Conservation (phyloP, 2,888 invertebrate genomes). For the Amblyjoppa fuscipennis region DNA sequence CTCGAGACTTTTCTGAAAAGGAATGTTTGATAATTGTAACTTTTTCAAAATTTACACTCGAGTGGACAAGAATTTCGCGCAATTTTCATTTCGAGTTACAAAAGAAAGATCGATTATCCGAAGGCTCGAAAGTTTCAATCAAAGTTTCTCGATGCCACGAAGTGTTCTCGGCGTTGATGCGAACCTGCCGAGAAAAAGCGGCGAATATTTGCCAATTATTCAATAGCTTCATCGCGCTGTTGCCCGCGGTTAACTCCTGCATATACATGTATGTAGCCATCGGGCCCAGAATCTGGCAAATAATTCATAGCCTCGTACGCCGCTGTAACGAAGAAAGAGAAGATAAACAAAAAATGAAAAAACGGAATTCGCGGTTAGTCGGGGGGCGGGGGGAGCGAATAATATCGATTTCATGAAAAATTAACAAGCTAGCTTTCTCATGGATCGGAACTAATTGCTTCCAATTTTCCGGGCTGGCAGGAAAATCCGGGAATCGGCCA, state of each 20-base stretch:
- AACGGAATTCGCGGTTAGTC: background rate
- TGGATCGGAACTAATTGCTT: slow-evolving; percentile 52
- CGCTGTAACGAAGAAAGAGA: background rate
- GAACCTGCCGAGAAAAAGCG: slow-evolving; percentile 2
- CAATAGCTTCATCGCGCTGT: slow-evolving; percentile 10
- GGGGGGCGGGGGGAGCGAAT: background rate
- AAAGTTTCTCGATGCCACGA: background rate
- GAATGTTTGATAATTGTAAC: too few species aligned
- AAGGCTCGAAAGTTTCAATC: background rate
- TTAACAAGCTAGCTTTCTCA: slow-evolving; percentile 42
- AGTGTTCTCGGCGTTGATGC: background rate
- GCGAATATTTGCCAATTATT: slow-evolving; percentile 20
- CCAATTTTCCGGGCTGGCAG: slow-evolving; percentile 37
- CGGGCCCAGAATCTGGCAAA: slow-evolving; percentile 2
- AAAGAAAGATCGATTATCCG: background rate
- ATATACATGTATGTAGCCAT: slow-evolving; percentile 1
- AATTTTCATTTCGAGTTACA: too few species aligned
- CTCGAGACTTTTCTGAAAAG: too few species aligned
- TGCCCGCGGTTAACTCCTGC: background rate
- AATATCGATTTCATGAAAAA: slow-evolving; percentile 52
- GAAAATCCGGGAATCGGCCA: slow-evolving; percentile 27
- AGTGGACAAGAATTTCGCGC: too few species aligned
- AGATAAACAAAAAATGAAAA: slow-evolving; percentile 1
- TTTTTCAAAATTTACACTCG: too few species aligned
- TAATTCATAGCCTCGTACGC: slow-evolving; percentile 42